Evolutionary conservation across 2,888 invertebrate genomes (phyloP).

Genomic region (Acrocyrtus sp.): DNA sequence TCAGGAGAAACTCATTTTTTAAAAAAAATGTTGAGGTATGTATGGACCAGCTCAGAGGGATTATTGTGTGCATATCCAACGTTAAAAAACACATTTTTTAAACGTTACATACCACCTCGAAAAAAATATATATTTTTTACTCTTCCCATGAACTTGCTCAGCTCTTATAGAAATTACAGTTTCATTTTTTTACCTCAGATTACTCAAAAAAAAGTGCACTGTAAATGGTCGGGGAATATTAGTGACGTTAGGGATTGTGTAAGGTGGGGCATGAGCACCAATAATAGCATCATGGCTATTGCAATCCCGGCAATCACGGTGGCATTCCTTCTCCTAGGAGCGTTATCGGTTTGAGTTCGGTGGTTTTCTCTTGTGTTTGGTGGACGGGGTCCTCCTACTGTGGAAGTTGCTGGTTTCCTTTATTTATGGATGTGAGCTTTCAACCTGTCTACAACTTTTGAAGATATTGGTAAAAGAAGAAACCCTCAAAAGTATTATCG

Average conservation of each 20-base stretch:
- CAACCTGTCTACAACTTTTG: background rate
- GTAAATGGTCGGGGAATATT: background rate
- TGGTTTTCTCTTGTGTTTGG: constrained; percentile 20
- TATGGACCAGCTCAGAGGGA: no score
- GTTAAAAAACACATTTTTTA: no score
- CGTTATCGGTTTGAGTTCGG: constrained; percentile 24
- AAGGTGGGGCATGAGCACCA: background rate
- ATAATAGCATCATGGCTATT: no score
- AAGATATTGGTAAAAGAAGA: background rate
- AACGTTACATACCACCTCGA: no score
- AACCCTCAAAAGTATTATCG: background rate
- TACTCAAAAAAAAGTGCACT: background rate
- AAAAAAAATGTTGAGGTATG: no score
- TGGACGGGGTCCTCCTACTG: constrained; percentile 22
- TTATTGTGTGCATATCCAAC: no score
- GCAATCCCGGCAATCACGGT: constrained; percentile 20
- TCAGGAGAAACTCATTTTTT: no score
- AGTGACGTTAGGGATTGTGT: background rate
- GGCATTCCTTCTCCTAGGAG: constrained; percentile 23
- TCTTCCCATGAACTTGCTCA: no score
- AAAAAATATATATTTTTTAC: no score
- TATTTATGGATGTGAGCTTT: constrained; percentile 9
- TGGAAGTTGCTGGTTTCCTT: constrained; percentile 31
- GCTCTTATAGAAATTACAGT: no score
- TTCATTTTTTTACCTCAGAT: no score